Percentiles rank a stretch among this genome's conserved stretches.
Conservation (phyloP, 1,140 invertebrate genomes). For the Epicauta chinensis region DNA sequence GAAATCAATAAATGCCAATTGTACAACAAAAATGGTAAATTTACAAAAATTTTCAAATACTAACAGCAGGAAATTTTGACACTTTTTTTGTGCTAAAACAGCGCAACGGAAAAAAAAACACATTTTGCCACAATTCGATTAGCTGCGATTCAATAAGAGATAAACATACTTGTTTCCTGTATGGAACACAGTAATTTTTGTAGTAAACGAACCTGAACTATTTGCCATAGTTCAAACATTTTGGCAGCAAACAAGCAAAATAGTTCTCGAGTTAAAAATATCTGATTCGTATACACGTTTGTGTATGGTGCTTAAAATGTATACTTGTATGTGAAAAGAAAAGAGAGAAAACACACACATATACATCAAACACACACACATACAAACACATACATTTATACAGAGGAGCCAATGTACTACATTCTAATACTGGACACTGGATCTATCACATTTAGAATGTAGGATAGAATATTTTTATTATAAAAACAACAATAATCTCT, state of each 20-base stretch:
- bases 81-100: too few relatives aligned
- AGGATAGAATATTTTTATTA: conserved; percentile 10
- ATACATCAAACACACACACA: too few relatives aligned
- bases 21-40: too few relatives aligned
- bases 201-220: conserved; percentile 34
- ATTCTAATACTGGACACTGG: conserved; percentile 12
- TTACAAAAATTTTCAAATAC: too few relatives aligned
- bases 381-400: too few relatives aligned
- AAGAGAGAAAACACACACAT: conserved; percentile 9
- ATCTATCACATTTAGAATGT: conserved; percentile 14
- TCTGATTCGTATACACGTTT: conserved; percentile 23
- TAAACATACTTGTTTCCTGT: too few relatives aligned
- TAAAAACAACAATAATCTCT: too few relatives aligned
- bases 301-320: neutral
- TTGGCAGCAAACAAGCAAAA: conserved; percentile 36
- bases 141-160: too few relatives aligned
- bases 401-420: conserved; percentile 22
- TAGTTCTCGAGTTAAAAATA: conserved; percentile 40
- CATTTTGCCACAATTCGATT: too few relatives aligned
- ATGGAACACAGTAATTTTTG: conserved; percentile 21
- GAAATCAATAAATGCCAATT: too few relatives aligned
- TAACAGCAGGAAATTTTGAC: too few relatives aligned
- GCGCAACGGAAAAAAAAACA: too few relatives aligned
- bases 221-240: conserved; percentile 39
- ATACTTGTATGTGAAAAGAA: neutral